Conservation (phyloP, 2,113 vertebrate genomes). For the Oceanodroma tethys region DNA sequence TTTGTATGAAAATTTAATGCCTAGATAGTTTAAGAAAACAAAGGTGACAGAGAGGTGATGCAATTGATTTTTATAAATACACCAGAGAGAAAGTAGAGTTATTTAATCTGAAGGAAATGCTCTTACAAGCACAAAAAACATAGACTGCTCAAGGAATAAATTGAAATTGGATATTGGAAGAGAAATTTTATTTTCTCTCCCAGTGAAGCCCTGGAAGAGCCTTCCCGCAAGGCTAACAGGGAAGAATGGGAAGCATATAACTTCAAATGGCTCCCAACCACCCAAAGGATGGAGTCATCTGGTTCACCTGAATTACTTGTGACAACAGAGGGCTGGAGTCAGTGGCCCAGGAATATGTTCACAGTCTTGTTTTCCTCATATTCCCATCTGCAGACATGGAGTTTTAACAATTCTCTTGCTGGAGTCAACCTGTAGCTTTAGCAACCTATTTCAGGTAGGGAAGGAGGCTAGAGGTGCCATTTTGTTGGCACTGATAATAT, state of each 20-base stretch:
- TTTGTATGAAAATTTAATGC: neutral
- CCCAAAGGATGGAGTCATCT: neutral
- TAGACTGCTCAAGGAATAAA: neutral
- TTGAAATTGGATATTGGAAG: neutral
- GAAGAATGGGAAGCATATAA: neutral
- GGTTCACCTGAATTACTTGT: neutral
- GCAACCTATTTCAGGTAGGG: neutral
- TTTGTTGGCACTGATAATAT: neutral
- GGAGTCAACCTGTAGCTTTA: neutral
- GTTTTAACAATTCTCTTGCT: neutral
- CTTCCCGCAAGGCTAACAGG: neutral
- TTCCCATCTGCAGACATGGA: neutral
- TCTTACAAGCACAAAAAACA: neutral
- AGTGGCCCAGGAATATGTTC: neutral
- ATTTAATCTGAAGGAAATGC: neutral
- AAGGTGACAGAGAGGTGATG: neutral
- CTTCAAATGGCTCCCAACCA: neutral
- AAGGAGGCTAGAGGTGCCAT: neutral
- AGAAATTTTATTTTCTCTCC: neutral
- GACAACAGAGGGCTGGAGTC: neutral
- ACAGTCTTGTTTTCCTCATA: neutral
- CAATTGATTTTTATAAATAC: neutral
- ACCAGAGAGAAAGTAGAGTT: neutral
- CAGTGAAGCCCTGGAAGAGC: neutral
- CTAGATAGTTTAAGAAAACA: constrained; percentile 20